phyloP scores from a whole-genome alignment of 2,797 vertebrate species.

The Sebastes alutus region DNA sequence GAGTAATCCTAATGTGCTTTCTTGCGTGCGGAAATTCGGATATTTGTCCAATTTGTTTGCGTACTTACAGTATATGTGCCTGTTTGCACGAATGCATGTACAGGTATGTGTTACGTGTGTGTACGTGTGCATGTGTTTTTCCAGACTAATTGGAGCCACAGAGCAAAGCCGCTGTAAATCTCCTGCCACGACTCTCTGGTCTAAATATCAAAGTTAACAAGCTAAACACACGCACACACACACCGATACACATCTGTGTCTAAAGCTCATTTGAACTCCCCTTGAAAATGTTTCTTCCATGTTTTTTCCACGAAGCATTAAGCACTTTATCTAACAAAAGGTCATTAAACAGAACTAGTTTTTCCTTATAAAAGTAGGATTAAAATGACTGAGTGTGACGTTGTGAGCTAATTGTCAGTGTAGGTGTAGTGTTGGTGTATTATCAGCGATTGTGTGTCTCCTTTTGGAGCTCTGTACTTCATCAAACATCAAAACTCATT shows the following conservation, averaged over 20 bases:
- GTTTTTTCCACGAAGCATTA: constrained; percentile 13
- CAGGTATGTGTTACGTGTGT: constrained; percentile 16
- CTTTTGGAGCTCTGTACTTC: constrained; percentile 25
- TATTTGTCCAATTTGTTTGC: constrained; percentile 43
- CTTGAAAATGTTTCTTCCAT: not conserved
- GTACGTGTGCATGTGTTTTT: constrained; percentile 21
- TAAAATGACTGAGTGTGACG: not conserved
- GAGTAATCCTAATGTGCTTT: constrained; percentile 15
- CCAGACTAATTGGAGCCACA: constrained; percentile 68
- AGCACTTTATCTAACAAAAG: constrained; percentile 14
- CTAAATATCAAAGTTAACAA: constrained; percentile 64
- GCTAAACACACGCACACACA: constrained; percentile 27
- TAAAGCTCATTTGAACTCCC: constrained; percentile 27
- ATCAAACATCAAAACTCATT: constrained; percentile 43
- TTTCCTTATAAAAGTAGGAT: not conserved
- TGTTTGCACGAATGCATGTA: not conserved
- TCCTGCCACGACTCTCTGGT: constrained; percentile 31
- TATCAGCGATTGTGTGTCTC: not conserved
- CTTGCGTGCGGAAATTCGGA: not conserved
- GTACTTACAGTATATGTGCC: not conserved
- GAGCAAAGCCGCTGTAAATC: constrained; percentile 53
- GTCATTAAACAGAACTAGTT: constrained; percentile 17
- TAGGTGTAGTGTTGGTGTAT: constrained; percentile 14
- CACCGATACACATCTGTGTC: constrained; percentile 30
- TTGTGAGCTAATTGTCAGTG: constrained; percentile 20